phyloP scores from a whole-genome alignment of 2,797 vertebrate species.

The Perodicticus potto region DNA sequence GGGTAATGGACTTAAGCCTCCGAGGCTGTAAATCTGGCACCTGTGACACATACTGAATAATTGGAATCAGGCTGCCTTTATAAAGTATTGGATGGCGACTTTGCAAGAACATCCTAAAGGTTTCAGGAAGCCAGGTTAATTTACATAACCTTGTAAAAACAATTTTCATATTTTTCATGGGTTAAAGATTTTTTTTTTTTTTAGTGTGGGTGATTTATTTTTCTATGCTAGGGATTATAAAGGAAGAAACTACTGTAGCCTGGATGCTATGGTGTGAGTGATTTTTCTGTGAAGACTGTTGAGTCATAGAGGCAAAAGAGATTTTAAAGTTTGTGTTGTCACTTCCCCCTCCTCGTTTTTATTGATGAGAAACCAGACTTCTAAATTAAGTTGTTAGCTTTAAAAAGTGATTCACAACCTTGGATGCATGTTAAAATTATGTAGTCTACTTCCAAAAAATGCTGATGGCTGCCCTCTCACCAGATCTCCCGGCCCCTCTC shows the following conservation, averaged over 20 bases:
- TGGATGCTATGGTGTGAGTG: not conserved
- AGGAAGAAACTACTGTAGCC: not conserved
- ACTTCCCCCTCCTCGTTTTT: not conserved
- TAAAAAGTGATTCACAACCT: not conserved
- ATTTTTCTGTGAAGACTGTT: not conserved
- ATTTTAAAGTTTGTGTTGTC: not conserved
- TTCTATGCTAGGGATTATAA: constrained; percentile 8
- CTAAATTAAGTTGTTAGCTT: constrained; percentile 9
- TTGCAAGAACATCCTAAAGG: not conserved
- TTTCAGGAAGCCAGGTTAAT: not conserved
- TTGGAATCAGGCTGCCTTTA: constrained; percentile 5
- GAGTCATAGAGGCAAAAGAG: not conserved
- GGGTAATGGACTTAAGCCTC: constrained; percentile 21
- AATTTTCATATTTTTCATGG: not conserved
- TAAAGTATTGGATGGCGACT: not conserved
- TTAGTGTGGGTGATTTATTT: not conserved
- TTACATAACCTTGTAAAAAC: constrained; percentile 1
- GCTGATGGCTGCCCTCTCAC: rapidly evolving
- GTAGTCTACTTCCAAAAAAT: not conserved
- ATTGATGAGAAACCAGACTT: not conserved
- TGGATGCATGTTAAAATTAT: not conserved
- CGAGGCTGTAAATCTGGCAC: not conserved
- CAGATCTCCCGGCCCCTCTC: rapidly evolving
- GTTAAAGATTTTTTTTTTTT: not conserved
- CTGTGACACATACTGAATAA: constrained; percentile 36